Evolutionary conservation across 2,113 vertebrate genomes (phyloP).

Genomic region (Piaya cayana): DNA sequence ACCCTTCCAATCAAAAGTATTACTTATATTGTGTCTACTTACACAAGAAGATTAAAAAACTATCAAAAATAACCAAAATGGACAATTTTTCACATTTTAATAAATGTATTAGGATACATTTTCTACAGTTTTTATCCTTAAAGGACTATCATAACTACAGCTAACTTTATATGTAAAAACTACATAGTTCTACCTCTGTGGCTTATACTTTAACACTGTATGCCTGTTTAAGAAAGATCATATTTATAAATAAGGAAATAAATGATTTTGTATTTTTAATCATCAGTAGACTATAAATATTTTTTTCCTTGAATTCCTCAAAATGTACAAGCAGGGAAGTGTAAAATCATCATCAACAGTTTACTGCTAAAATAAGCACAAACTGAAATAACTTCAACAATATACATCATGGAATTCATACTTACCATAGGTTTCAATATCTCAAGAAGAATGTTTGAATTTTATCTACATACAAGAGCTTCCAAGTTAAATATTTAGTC

Average conservation of each 20-base stretch:
- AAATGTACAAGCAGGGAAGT: neutral
- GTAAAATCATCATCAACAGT: neutral
- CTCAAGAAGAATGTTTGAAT: neutral
- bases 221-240: neutral
- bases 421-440: neutral
- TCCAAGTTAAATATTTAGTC: neutral
- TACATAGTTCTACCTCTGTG: neutral
- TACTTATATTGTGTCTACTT: neutral
- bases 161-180: neutral
- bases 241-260: neutral
- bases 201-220: neutral
- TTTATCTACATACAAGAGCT: neutral
- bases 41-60: neutral
- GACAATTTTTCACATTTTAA: neutral
- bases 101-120: neutral
- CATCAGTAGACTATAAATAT: neutral
- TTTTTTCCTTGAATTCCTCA: neutral
- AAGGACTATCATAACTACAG: neutral
- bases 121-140: neutral
- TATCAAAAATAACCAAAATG: neutral
- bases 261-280: neutral
- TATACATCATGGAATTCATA: neutral
- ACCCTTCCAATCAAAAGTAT: neutral
- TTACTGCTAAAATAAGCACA: slow-evolving; percentile 10
- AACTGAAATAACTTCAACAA: neutral